A percentile compares a stretch with the other conserved stretches of the same genome.
phyloP scores from a whole-genome alignment of 2,888 invertebrate species.

The Drosophila buzzatii region DNA sequence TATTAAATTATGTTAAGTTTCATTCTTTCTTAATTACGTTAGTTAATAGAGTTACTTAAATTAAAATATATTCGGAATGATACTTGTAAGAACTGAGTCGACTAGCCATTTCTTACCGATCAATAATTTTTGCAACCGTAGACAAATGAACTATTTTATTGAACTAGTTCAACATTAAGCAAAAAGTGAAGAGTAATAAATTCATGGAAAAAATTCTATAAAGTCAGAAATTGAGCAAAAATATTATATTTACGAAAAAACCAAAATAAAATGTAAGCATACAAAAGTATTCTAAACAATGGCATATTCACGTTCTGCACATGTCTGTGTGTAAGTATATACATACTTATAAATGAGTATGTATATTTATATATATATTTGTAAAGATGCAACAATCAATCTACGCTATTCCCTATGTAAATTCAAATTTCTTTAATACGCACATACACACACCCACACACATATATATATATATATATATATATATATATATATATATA shows the following conservation, averaged over 20 bases:
- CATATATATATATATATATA: neutral
- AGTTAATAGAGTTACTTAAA: neutral
- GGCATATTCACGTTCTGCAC: neutral
- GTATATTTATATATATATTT: slow-evolving; percentile 1
- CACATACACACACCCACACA: too few relatives aligned
- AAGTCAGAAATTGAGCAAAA: too few relatives aligned
- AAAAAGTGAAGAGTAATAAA: slow-evolving; percentile 20
- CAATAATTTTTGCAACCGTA: neutral
- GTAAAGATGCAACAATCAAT: slow-evolving; percentile 3
- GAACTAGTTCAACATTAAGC: slow-evolving; percentile 25
- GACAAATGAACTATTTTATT: neutral
- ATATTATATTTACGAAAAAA: neutral
- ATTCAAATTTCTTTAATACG: slow-evolving; percentile 1
- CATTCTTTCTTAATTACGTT: too few relatives aligned
- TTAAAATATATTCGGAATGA: neutral
- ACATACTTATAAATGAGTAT: neutral
- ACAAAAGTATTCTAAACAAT: neutral
- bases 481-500: neutral
- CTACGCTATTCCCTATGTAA: slow-evolving; percentile 7
- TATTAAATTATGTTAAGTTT: too few relatives aligned
- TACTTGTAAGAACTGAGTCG: neutral
- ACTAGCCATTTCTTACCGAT: neutral
- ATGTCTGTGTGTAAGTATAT: slow-evolving; percentile 3
- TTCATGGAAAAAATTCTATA: slow-evolving; percentile 19
- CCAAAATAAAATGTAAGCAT: neutral